phyloP scores from a whole-genome alignment of 2,888 invertebrate genomes.

The Pheosia tremula region DNA sequence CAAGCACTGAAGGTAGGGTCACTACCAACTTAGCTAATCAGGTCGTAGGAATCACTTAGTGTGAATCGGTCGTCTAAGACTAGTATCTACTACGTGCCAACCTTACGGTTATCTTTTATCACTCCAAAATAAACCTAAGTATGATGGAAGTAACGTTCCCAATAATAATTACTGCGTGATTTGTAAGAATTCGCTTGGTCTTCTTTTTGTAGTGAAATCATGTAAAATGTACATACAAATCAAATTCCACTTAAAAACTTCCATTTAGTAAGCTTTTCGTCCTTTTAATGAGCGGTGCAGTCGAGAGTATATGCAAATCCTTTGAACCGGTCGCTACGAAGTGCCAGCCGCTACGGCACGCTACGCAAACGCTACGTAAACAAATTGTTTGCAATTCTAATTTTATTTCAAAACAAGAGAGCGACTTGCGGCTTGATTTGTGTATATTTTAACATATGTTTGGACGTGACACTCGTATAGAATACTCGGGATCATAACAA shows the following conservation, averaged over 20 bases:
- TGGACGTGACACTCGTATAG: not conserved
- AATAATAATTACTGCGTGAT: no score
- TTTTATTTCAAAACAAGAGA: not conserved
- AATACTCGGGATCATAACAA: not conserved
- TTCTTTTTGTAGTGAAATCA: not conserved
- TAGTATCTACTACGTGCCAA: no score
- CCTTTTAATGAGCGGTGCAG: not conserved
- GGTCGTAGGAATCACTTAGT: no score
- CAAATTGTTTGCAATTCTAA: conserved; percentile 1
- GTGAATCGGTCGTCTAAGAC: no score
- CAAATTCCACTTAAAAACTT: not conserved
- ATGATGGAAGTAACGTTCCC: no score
- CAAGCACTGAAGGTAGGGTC: no score
- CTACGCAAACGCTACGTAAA: conserved; percentile 1
- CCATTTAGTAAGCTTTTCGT: not conserved
- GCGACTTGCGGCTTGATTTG: conserved; percentile 1
- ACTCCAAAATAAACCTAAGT: no score
- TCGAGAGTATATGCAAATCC: not conserved
- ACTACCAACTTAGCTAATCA: no score
- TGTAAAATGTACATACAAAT: not conserved
- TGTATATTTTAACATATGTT: not conserved
- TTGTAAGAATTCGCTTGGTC: no score
- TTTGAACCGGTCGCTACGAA: not conserved
- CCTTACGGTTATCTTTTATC: no score
- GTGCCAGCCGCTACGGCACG: not conserved